These are phyloP conservation scores for Lasioglossum vierecki DNA, from an alignment of 2,888 invertebrate genomes.

Conservation along the genomic window DNA sequence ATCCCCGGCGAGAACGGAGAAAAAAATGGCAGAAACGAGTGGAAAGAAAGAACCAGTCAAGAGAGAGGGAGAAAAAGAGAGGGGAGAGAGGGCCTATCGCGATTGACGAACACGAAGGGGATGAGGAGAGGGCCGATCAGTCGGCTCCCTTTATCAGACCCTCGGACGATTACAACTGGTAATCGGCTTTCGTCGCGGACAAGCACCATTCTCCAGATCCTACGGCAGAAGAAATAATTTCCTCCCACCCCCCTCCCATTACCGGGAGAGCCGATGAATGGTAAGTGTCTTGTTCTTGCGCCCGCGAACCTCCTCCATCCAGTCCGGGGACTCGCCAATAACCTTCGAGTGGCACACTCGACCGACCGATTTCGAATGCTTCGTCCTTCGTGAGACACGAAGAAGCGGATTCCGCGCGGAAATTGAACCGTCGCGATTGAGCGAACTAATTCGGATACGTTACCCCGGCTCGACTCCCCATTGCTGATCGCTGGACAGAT, in stretches of 20 bases:
- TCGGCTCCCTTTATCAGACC: conserved; percentile 45
- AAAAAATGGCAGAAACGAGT: neutral
- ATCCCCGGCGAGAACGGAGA: conserved; percentile 6
- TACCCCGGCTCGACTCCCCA: neutral
- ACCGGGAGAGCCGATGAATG: conserved; percentile 5
- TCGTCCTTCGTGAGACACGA: neutral
- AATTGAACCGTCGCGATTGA: neutral
- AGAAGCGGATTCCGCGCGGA: neutral
- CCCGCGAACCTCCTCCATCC: neutral
- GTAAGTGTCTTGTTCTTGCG: conserved; percentile 30
- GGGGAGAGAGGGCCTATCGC: conserved; percentile 1
- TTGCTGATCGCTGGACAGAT: neutral
- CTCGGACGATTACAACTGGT: conserved; percentile 60
- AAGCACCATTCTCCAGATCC: conserved; percentile 14
- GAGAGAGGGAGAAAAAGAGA: neutral
- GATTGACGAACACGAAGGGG: conserved; percentile 24
- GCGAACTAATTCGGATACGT: neutral
- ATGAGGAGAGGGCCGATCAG: conserved; percentile 16
- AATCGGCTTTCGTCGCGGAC: conserved; percentile 61
- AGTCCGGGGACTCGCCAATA: neutral
- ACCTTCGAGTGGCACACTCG: neutral
- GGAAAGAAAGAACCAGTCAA: neutral
- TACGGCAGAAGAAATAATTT: conserved; percentile 41
- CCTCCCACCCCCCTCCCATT: conserved; percentile 2
- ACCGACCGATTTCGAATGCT: neutral